Conservation (phyloP, 2,797 vertebrate genomes). For the Potorous gilbertii region DNA sequence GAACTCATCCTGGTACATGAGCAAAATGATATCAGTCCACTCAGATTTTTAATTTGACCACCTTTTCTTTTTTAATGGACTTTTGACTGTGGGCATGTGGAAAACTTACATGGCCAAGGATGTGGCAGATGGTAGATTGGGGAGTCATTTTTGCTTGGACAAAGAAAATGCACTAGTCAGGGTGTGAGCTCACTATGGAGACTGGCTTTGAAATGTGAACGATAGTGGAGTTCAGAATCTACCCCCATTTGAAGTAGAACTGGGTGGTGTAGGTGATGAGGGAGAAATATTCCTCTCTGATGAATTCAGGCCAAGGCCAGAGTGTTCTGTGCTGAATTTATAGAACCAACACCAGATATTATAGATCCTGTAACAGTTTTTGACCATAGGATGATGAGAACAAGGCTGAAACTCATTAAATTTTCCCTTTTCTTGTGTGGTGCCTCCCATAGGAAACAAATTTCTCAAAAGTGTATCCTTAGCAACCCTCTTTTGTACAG, state of each 20-base stretch:
- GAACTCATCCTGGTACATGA: neutral
- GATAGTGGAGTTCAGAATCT: neutral
- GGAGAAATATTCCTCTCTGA: neutral
- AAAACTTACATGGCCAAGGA: neutral
- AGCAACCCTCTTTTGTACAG: constrained; percentile 58
- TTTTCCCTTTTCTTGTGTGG: constrained; percentile 54
- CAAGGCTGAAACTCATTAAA: neutral
- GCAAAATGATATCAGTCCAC: constrained; percentile 29
- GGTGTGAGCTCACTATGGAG: neutral
- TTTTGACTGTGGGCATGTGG: neutral
- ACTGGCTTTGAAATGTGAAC: neutral
- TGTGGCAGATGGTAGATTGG: constrained; percentile 30
- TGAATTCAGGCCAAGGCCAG: neutral
- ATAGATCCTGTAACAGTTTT: neutral
- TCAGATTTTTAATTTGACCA: constrained; percentile 37
- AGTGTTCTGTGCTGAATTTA: neutral
- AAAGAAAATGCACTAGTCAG: constrained; percentile 7
- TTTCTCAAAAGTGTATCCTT: constrained; percentile 45
- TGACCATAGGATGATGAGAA: neutral
- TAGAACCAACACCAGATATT: neutral
- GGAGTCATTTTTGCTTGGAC: neutral
- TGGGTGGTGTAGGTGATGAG: neutral
- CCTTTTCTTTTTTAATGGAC: neutral
- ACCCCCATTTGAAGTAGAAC: neutral
- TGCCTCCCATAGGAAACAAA: constrained; percentile 76